A percentile compares a stretch with the other conserved stretches of the same genome.
Evolutionary conservation across 2,113 vertebrate species (phyloP).

Genomic region (Sphaerodactylus townsendi): DNA sequence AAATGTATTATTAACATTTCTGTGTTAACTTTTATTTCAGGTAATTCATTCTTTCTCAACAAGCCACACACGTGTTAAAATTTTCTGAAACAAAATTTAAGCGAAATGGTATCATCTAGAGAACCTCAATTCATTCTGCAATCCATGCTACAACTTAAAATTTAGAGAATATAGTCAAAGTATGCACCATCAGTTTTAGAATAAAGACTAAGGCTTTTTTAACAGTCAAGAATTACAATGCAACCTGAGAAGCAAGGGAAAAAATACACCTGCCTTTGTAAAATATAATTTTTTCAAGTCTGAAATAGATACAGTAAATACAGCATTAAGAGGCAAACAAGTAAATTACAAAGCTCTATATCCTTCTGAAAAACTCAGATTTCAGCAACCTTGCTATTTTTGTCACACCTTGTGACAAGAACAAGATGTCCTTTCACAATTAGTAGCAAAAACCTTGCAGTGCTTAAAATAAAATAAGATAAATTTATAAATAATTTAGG

Average conservation of each 20-base stretch:
- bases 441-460: conserved; percentile 14
- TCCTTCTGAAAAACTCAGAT: conserved; percentile 6
- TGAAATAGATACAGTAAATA: not conserved
- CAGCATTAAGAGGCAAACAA: conserved; percentile 10
- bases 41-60: not conserved
- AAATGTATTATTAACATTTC: not conserved
- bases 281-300: not conserved
- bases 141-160: not conserved
- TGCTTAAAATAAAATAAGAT: conserved; percentile 19
- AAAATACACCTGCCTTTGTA: not conserved
- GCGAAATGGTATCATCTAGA: not conserved
- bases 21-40: not conserved
- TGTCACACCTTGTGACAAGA: conserved; percentile 4
- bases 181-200: not conserved
- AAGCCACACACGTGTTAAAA: not conserved
- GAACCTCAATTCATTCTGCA: not conserved
- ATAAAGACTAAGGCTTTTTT: conserved; percentile 1
- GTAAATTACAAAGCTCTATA: not conserved
- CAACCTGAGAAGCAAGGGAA: not conserved
- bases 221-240: not conserved
- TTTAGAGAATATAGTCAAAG: not conserved
- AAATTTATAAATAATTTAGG: not conserved
- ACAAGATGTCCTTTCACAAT: conserved; percentile 10
- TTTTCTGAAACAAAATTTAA: not conserved
- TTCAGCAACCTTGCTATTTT: not conserved